Evolutionary conservation across 92 coral and sea anemone genomes (phyloP).

Genomic region (Palythoa grandiflora): DNA sequence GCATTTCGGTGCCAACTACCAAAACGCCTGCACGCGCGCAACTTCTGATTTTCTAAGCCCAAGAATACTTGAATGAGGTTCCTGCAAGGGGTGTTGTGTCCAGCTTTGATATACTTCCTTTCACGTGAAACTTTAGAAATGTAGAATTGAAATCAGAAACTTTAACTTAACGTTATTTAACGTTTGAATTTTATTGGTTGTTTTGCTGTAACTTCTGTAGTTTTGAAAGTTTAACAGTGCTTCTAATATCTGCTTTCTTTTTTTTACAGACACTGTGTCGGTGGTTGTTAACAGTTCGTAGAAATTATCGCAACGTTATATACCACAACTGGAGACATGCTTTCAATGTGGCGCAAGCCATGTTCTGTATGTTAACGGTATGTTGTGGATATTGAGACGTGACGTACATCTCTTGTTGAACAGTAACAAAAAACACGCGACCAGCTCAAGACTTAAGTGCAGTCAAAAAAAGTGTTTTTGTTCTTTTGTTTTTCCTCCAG

Average conservation of each 20-base stretch:
- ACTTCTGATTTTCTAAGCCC: too few species aligned
- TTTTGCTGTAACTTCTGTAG: not conserved
- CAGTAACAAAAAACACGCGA: not conserved
- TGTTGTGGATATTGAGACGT: constrained; percentile 4
- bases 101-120: too few species aligned
- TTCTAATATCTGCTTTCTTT: not conserved
- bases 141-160: too few species aligned
- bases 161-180: not conserved
- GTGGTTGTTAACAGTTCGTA: constrained; percentile 94
- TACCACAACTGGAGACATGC: constrained; percentile 99
- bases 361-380: constrained; percentile 96
- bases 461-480: too few species aligned
- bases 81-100: too few species aligned
- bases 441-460: too few species aligned
- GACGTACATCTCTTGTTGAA: not conserved
- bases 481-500: too few species aligned
- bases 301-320: constrained; percentile 95
- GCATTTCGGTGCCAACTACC: too few species aligned
- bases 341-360: constrained; percentile 98
- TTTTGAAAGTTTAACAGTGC: not conserved
- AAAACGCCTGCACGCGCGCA: too few species aligned
- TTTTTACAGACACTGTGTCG: constrained; percentile 81
- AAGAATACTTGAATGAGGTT: too few species aligned
- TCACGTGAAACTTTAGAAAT: too few species aligned
- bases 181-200: not conserved